Base-by-base conservation (phyloP, 2,113 vertebrate genomes). In the Pterocles orientalis region DNA sequence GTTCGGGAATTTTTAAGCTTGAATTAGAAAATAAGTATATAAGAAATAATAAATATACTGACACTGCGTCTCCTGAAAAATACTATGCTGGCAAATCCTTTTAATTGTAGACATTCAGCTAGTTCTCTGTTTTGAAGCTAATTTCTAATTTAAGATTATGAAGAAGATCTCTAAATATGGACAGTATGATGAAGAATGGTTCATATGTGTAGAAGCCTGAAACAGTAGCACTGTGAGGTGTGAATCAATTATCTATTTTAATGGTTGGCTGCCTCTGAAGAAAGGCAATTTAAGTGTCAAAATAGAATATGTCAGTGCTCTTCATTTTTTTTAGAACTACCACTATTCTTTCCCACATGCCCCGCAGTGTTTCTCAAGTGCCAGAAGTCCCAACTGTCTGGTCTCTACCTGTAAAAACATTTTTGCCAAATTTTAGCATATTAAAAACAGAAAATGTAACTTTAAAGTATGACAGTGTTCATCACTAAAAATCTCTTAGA, bases 231-330 rank as follows among this genome's bases (percentile, higher is more conserved):
- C 47, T 68, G 7, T 73, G 87, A 81, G 34, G 34, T 78, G 41
- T 84, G 90, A 96, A 86, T 96, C 90, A 78, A 71, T 84, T 92
- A 50, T 93, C 56, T 86, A 43, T 95, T 92, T 93, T 95, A 92
- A 79, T 75, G 60, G 57, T 56, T 82, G 90, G 7, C 68, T 96
- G 76, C 80, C 26, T 93, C 92, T 86, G 72, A 90, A 96, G 77
- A 90, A 93, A 90, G 57, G 65, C 88, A 86, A 18, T 92, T 93
- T 82, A 88, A 73, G 34, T 95, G 82, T 94, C 86, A 94, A 80
- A 94, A 91, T 95, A 87, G 94, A 86, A 56, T 81, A 20, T 96
- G 96, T 58, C 51, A 70, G 28, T 51, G 58, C n/a, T 91, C 14
- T 76, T 92, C 13, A 6, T 54, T 93, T 93, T 54, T 86, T 75